Evolutionary conservation across 1,140 invertebrate species (phyloP), one percentile per base, ranked within the genome.

Genomic region (Leptinotarsa texana): DNA sequence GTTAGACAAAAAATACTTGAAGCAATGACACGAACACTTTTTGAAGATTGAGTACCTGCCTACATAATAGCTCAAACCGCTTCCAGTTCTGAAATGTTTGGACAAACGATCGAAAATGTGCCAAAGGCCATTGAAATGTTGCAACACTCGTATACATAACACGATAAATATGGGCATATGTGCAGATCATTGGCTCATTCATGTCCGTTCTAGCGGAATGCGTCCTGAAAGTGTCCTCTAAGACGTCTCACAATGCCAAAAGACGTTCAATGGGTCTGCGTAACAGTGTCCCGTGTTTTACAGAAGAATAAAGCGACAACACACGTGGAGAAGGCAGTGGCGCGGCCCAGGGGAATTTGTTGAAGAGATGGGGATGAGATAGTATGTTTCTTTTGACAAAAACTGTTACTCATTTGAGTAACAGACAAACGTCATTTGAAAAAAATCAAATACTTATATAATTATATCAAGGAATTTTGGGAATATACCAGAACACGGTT

Each of bases 101-200:
- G 69, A 70, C 69, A 70, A 70, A 70, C 48, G 69, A 57, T 70
- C 49, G 69, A 61, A 57, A 70, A 70, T 24, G 47, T 61, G 69
- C 69, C 69, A 70, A 70, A 48, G 24, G 47, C 69, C 24, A 70
- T 70, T 70, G 69, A 70, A 70, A 70, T 70, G 49, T 27, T 27
- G 69, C 69, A 70, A 70, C 69, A 70, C n/a, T 48, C 69, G 69
- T 61, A 70, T 70, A 70, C 42, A 70, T 70, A 70, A 70, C 69
- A 70, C 57, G 69, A 70, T 70, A 70, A 70, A 70, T 70, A 70
- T 70, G 51, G 47, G 69, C 69, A 70, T 70, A 70, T 70, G 69
- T 70, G 69, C 69, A 51, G 69, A 70, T 70, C 69, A 70, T 70
- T 70, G 51, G 47, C 51, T 70, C 69, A 70, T 70, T 70, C 47